Evolutionary conservation across 2,113 vertebrate genomes (phyloP).

Genomic region (Ptilorrhoa leucosticta): DNA sequence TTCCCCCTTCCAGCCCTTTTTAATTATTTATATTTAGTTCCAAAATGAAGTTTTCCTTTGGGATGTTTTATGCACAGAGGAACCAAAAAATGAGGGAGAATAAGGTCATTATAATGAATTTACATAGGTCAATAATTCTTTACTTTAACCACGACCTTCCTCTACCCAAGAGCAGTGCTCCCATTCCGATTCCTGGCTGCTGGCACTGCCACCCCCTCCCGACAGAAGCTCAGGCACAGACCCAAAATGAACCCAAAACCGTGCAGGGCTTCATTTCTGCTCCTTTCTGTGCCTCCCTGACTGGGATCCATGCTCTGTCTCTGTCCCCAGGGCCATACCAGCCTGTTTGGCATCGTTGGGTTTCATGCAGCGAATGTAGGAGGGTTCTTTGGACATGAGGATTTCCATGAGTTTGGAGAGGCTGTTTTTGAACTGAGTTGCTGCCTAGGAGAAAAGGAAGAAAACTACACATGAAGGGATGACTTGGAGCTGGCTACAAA

Average conservation of each 20-base stretch:
- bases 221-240: neutral
- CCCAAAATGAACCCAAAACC: neutral
- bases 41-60: neutral
- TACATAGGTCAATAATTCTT: neutral
- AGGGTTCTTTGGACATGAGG: constrained; percentile 97
- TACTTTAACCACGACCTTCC: neutral
- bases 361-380: constrained; percentile 96
- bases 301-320: neutral
- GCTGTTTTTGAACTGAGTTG: constrained; percentile 96
- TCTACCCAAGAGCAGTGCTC: neutral
- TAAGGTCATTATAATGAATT: neutral
- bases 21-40: neutral
- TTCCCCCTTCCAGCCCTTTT: neutral
- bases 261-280: neutral
- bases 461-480: neutral
- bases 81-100: neutral
- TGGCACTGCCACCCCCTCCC: neutral
- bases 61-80: neutral
- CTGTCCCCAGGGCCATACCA: constrained; percentile 66
- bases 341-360: constrained; percentile 96
- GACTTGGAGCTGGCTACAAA: neutral
- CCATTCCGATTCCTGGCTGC: neutral
- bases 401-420: constrained; percentile 96
- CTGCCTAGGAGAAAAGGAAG: constrained; percentile 76
- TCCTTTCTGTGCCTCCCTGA: neutral